Evolutionary conservation across 2,888 invertebrate species (phyloP).

Genomic region (Lycocerus yunnanus): DNA sequence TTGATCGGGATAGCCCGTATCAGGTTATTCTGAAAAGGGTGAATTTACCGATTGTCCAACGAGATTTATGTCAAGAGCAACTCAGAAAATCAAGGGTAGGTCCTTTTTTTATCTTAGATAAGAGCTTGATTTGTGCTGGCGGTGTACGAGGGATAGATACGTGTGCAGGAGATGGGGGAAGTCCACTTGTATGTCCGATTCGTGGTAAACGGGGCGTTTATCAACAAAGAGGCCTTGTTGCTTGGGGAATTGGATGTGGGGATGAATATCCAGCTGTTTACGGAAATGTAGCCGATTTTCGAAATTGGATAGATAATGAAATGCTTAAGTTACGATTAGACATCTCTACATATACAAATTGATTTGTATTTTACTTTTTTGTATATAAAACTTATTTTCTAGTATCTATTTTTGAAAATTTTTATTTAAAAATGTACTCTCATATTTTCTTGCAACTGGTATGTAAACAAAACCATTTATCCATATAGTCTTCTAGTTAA

Average conservation of each 20-base stretch:
- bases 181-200: constrained; percentile 76
- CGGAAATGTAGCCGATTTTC: constrained; percentile 49
- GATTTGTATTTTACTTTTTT: background rate
- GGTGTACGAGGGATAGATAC: constrained; percentile 73
- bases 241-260: constrained; percentile 61
- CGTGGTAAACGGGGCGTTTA: constrained; percentile 55
- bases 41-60: constrained; percentile 68
- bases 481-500: no score
- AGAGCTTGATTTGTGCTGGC: constrained; percentile 78
- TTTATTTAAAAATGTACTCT: background rate
- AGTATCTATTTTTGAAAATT: no score
- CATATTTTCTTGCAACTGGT: background rate
- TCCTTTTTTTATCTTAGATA: constrained; percentile 66
- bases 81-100: constrained; percentile 73
- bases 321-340: background rate
- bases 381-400: background rate
- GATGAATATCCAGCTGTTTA: constrained; percentile 59
- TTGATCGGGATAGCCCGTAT: constrained; percentile 61
- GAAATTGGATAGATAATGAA: background rate
- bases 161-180: constrained; percentile 78
- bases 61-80: constrained; percentile 51
- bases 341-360: background rate
- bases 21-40: constrained; percentile 68
- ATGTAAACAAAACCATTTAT: no score
- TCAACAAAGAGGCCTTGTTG: constrained; percentile 61